Evolutionary conservation across 2,797 vertebrate species (phyloP).

Genomic region (Myiotriccus ornatus): DNA sequence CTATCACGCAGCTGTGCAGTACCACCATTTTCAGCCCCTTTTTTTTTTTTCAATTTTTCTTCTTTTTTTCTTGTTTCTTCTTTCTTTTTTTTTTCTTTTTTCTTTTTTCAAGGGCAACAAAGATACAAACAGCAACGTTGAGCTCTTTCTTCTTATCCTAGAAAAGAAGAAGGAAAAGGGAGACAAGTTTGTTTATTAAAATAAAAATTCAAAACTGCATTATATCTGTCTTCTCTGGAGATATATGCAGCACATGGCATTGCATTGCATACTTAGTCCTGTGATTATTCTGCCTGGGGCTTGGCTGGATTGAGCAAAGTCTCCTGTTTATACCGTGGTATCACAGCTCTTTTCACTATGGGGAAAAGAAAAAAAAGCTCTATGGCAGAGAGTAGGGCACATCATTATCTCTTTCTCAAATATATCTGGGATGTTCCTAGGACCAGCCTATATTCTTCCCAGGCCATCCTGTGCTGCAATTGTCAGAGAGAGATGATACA

Average conservation of each 20-base stretch:
- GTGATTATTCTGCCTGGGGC: neutral
- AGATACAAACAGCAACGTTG: neutral
- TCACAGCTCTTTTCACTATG: neutral
- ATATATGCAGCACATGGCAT: no score
- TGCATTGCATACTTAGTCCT: neutral
- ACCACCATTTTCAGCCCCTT: fast-evolving
- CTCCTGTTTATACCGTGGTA: neutral
- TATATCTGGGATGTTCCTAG: neutral
- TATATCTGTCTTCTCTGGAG: neutral
- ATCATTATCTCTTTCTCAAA: neutral
- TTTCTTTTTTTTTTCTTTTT: fast-evolving
- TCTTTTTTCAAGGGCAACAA: fast-evolving
- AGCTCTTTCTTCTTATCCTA: neutral
- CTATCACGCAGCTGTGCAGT: neutral
- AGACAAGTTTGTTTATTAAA: neutral
- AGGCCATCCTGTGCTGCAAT: neutral
- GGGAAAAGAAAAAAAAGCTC: neutral
- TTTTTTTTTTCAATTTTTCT: neutral
- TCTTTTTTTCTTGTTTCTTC: fast-evolving
- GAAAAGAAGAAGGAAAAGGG: neutral
- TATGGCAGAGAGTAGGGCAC: neutral
- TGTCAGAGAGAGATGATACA: neutral
- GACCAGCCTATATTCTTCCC: neutral
- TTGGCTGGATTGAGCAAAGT: neutral
- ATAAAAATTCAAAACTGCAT: neutral